Evolutionary conservation across 1,140 invertebrate genomes (phyloP).

Genomic region (Ptiloglossa arizonensis): DNA sequence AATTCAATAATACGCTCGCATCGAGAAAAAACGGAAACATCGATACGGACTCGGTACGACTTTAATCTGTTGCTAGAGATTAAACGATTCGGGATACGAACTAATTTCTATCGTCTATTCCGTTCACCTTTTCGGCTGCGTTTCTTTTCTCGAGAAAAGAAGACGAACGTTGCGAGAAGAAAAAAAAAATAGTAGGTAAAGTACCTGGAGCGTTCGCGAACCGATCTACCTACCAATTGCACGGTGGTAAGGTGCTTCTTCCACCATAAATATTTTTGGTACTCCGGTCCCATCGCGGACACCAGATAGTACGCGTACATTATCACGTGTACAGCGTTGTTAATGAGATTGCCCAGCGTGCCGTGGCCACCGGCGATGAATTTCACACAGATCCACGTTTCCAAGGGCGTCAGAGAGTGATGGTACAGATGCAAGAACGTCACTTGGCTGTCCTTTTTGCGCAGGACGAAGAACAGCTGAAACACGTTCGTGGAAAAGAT

Average conservation of each 20-base stretch:
- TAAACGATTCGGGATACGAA: too few species aligned
- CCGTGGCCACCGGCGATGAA: slow-evolving; percentile 96
- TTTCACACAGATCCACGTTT: slow-evolving; percentile 97
- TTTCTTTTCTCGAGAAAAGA: too few species aligned
- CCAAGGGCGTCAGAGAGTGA: slow-evolving; percentile 96
- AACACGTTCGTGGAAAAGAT: slow-evolving; percentile 61
- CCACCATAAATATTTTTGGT: slow-evolving; percentile 97
- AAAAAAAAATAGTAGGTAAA: background rate
- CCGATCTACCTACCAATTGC: slow-evolving; percentile 89
- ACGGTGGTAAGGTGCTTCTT: slow-evolving; percentile 95
- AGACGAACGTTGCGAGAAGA: background rate
- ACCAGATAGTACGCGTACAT: slow-evolving; percentile 97
- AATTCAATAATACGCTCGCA: too few species aligned
- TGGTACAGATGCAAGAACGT: slow-evolving; percentile 97
- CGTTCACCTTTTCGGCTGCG: too few species aligned
- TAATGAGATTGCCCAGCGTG: slow-evolving; percentile 95
- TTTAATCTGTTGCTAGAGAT: too few species aligned
- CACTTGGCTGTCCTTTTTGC: slow-evolving; percentile 96
- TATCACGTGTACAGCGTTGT: slow-evolving; percentile 96
- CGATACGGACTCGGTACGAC: too few species aligned
- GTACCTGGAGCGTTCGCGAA: background rate
- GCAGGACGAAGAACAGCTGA: slow-evolving; percentile 93
- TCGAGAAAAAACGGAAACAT: too few species aligned
- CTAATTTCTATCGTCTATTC: too few species aligned
- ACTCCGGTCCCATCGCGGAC: slow-evolving; percentile 94